Conservation (phyloP, 2,113 vertebrate species). For the Vombatus ursinus region DNA sequence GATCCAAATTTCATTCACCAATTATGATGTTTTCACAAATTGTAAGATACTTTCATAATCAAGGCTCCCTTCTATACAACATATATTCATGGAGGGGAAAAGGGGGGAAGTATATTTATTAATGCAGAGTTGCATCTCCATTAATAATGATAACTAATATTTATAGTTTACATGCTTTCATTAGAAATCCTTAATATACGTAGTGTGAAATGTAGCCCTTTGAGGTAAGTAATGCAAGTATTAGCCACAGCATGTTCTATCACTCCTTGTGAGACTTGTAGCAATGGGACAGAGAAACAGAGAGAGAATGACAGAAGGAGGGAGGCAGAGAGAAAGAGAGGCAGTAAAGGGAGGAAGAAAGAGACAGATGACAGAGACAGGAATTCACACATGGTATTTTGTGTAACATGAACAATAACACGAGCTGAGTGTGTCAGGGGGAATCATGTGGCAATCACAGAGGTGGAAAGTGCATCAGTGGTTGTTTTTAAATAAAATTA, state of each 20-base stretch:
- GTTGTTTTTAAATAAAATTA: neutral
- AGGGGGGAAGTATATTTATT: neutral
- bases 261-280: neutral
- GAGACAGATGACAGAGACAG: neutral
- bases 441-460: neutral
- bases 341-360: no score
- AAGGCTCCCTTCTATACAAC: slow-evolving; percentile 33
- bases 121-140: neutral
- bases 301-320: neutral
- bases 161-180: neutral
- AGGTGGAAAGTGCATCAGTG: neutral
- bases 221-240: neutral
- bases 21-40: slow-evolving; percentile 50
- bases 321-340: neutral
- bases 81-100: neutral
- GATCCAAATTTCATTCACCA: slow-evolving; percentile 43
- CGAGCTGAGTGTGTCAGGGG: neutral
- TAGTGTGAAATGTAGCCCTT: neutral
- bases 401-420: no score
- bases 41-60: slow-evolving; percentile 42
- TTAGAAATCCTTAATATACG: neutral
- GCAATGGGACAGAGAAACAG: neutral
- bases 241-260: neutral
- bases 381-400: no score
- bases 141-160: slow-evolving; percentile 12